Base-by-base conservation (phyloP, 1,140 invertebrate species). In the Cataglyphis hispanica region DNA sequence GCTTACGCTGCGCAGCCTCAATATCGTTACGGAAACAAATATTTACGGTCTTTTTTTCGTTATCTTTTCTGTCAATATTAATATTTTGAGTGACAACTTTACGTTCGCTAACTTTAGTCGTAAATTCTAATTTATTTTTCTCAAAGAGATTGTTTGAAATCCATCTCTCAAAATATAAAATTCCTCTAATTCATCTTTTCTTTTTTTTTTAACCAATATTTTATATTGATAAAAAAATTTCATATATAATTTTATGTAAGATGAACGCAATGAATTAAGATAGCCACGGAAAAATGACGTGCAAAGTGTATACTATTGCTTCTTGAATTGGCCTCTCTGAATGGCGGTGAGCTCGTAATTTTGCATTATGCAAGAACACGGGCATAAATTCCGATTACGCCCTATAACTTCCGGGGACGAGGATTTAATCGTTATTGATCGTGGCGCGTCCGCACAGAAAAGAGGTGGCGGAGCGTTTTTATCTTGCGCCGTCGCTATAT, bases 381-480 rank as follows among this genome's bases (percentile, higher is more conserved):
- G 10, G 64, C 77, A 69, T 80, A 80, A 80, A 69, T 80, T 58
- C 63, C 77, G 50, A 80, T 80, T 80, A 69, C 77, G 64, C 34
- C 64, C 77, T 69, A 40, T 67, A 56, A 67, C 76, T 67, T 80
- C 31, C 64, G 50, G 63, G 25, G 46, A 7, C 22, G 77, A 56
- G 22, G 13, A 80, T 80, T 69, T 80, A 80, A 80, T 80, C 77
- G 50, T 69, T 69, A 69, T 69, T 58, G 77, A 80, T 80, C 77
- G 63, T 64, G 61, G 46, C 63, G 46, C 61, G 76, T 50, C 40
- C 43, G 76, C 16, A n/a, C 43, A 63, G 22, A 80, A 67, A 58
- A 76, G 74, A 13, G 74, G 76, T 16, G 63, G 63, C 40, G 76
- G 40, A 31, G 27, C 40, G 66, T 72, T 72, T 67, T 67, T 56